Conservation (phyloP, 2,888 invertebrate species). For the Neuroscelio doddi region DNA sequence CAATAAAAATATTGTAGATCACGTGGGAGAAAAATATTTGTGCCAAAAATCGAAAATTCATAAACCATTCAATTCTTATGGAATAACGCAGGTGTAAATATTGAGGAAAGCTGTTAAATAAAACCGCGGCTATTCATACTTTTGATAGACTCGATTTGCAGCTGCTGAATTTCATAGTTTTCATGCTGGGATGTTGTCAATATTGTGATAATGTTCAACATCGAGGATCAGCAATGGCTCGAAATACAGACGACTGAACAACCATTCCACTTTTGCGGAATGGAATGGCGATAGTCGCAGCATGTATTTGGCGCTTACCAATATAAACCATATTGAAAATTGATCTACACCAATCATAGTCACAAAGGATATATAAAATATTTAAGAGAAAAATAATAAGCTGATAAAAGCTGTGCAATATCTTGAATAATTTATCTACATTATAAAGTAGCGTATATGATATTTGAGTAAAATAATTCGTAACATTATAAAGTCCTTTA, state of each 20-base stretch:
- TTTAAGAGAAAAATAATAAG: too few relatives aligned
- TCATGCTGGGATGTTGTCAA: conserved; percentile 39
- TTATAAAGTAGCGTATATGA: too few relatives aligned
- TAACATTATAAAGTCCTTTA: too few relatives aligned
- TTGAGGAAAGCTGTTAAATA: conserved; percentile 15
- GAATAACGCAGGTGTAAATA: conserved; percentile 12
- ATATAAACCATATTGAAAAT: conserved; percentile 23
- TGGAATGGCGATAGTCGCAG: conserved; percentile 22
- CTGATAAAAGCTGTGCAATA: too few relatives aligned
- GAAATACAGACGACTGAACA: conserved; percentile 20
- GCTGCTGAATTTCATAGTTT: conserved; percentile 31
- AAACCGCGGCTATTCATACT: conserved; percentile 14
- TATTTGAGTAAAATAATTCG: too few relatives aligned
- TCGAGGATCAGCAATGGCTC: conserved; percentile 35
- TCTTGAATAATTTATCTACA: too few relatives aligned
- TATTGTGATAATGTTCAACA: conserved; percentile 52
- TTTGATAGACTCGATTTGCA: conserved; percentile 32
- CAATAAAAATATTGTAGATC: too few relatives aligned
- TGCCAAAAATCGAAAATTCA: too few relatives aligned
- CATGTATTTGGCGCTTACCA: conserved; percentile 18
- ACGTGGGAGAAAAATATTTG: background rate
- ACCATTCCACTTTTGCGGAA: conserved; percentile 11
- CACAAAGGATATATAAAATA: conserved; percentile 10
- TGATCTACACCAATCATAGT: conserved; percentile 9
- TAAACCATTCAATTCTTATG: conserved; percentile 1